Evolutionary conservation across 2,888 invertebrate species (phyloP), one percentile per base, ranked within the genome.

Genomic region (Deroplatys truncata): DNA sequence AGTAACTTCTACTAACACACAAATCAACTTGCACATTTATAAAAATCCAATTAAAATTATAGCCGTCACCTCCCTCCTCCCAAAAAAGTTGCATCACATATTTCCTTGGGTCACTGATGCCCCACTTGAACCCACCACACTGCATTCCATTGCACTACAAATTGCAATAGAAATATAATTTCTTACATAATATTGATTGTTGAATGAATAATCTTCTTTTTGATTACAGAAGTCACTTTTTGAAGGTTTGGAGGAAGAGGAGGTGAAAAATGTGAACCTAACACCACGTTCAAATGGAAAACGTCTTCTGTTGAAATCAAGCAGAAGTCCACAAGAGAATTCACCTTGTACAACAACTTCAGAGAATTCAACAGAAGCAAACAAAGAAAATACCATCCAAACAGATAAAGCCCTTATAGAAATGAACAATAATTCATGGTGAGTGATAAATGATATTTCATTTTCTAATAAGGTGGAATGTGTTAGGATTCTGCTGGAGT

Each of bases 241-340:
- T 93, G 98, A 98, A 92, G 98, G 98, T 0, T 93, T 98, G 1
- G 97, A 97, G 91, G 98, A 98, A 92, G 90, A 90, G 29, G 90
- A 90, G 84, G 84, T 88, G 15, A 31, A 88, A 5, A 86, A 84
- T 31, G 35, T 88, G 20, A 87, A 88, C 8, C 91, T 91, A 84
- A 72, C 87, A 88, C 94, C 94, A 5, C 92, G 94, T 72, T 93
- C 92, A 89, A 94, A 93, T 92, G 95, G 97, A 1, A 98, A 97
- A 92, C 96, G 97, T 4, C 94, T 98, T 25, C 96, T 97, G 7
- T 94, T 98, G 10, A 90, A 89, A 84, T 28, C 72, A 49, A 28
- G 15, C 20, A 88, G 28, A n/a, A 31, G 28, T 28, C 20, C 20
- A 2, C 10, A 29, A 7, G 16, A 20, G 28, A 82, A 2, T 35